A percentile compares a stretch with the other conserved stretches of the same genome.
phyloP scores from a whole-genome alignment of 2,888 invertebrate genomes.

The Lasioglossum figueresi region DNA sequence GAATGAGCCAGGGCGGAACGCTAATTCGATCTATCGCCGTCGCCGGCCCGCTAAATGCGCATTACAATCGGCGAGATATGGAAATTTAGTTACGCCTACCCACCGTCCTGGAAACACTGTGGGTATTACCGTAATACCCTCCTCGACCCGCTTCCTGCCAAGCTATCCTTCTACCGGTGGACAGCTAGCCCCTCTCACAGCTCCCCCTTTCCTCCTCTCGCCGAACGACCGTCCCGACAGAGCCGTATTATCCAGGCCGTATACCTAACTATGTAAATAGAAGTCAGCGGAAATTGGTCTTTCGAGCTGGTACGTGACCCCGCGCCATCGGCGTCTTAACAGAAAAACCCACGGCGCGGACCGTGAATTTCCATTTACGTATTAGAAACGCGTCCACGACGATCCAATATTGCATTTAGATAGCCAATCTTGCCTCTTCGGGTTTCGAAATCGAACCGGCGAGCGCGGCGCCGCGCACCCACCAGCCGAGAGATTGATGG shows the following conservation, averaged over 20 bases:
- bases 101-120: conserved; percentile 60
- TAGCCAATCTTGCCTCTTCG: neutral
- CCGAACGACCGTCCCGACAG: conserved; percentile 58
- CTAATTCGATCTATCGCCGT: conserved; percentile 74
- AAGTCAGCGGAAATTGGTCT: conserved; percentile 82
- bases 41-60: conserved; percentile 79
- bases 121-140: conserved; percentile 58
- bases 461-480: conserved; percentile 1
- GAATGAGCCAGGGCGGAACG: conserved; percentile 60
- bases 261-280: conserved; percentile 82
- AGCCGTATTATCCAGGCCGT: conserved; percentile 77
- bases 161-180: conserved; percentile 56
- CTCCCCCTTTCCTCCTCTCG: conserved; percentile 15
- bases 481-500: conserved; percentile 20
- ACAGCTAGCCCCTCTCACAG: conserved; percentile 48
- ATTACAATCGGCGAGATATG: conserved; percentile 82
- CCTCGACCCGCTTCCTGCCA: conserved; percentile 60
- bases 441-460: conserved; percentile 11
- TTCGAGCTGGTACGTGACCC: conserved; percentile 75
- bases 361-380: conserved; percentile 34
- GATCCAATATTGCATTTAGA: conserved; percentile 26
- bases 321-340: conserved; percentile 46
- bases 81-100: conserved; percentile 77
- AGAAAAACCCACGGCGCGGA: conserved; percentile 41
- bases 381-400: conserved; percentile 16